phyloP scores from a whole-genome alignment of 2,888 invertebrate species.

The Catocala fraxini region DNA sequence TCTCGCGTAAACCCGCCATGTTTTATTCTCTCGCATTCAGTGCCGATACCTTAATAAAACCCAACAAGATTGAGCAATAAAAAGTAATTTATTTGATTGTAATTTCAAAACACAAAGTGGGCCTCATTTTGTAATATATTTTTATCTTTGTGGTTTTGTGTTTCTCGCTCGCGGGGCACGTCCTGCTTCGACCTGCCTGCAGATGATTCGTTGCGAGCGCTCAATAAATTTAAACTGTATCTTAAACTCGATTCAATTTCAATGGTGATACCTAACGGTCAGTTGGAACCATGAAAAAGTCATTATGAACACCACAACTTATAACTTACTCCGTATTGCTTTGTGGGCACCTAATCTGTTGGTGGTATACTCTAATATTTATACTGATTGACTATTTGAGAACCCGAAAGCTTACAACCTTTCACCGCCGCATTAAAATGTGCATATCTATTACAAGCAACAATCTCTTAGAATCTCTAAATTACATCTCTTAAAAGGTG shows the following conservation, averaged over 20 bases:
- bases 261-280: slow-evolving; percentile 65
- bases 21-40: slow-evolving; percentile 83
- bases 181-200: slow-evolving; percentile 69
- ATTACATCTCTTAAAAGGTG: slow-evolving; percentile 76
- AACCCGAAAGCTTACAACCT: slow-evolving; percentile 47
- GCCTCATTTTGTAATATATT: slow-evolving; percentile 87
- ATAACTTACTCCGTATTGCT: slow-evolving; percentile 41
- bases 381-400: slow-evolving; percentile 35
- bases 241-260: slow-evolving; percentile 74
- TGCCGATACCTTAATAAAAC: slow-evolving; percentile 87
- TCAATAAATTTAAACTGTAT: slow-evolving; percentile 72
- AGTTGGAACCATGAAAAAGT: slow-evolving; percentile 67
- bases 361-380: slow-evolving; percentile 36
- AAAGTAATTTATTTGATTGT: slow-evolving; percentile 88
- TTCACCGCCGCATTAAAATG: slow-evolving; percentile 66
- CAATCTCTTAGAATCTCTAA: slow-evolving; percentile 63
- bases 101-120: slow-evolving; percentile 88
- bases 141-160: slow-evolving; percentile 86
- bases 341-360: slow-evolving; percentile 38
- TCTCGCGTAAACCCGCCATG: slow-evolving; percentile 84
- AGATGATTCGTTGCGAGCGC: slow-evolving; percentile 70
- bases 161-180: slow-evolving; percentile 78
- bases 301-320: slow-evolving; percentile 72
- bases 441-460: slow-evolving; percentile 68
- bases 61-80: slow-evolving; percentile 88